Percentiles rank a stretch among this genome's conserved stretches.
Conservation (phyloP, 1,140 invertebrate species). For the Cryptotermes secundus region DNA sequence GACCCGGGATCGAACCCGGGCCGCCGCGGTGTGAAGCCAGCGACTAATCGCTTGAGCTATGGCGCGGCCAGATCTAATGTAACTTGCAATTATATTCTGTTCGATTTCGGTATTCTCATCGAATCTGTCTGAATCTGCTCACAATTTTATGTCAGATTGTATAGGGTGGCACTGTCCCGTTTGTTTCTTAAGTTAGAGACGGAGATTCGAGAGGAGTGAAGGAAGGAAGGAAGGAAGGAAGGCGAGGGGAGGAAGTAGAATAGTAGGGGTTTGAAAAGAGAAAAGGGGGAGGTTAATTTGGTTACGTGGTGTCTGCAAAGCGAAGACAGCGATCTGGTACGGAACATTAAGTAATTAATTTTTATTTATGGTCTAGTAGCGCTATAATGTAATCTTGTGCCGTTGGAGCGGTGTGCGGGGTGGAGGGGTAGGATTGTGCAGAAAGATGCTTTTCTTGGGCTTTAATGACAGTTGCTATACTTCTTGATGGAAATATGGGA, state of each 20-base stretch:
- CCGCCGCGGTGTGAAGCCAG: too few species aligned
- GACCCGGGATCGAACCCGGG: too few species aligned
- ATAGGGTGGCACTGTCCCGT: not conserved
- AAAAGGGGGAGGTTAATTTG: not conserved
- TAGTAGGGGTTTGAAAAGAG: not conserved
- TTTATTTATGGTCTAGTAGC: not conserved
- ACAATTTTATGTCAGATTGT: not conserved
- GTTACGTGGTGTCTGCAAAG: not conserved
- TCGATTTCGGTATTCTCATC: not conserved
- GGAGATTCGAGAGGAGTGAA: too few species aligned
- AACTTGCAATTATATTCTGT: not conserved
- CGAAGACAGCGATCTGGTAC: not conserved
- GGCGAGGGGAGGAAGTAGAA: not conserved
- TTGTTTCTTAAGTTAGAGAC: not conserved
- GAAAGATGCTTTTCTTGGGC: not conserved
- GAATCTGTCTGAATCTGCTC: not conserved
- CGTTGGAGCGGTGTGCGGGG: not conserved
- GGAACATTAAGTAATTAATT: slow-evolving; percentile 16
- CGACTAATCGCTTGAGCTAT: too few species aligned
- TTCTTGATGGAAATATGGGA: not conserved
- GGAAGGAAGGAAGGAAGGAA: not conserved
- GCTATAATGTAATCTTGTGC: not conserved
- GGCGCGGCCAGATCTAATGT: too few species aligned
- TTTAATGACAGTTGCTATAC: not conserved
- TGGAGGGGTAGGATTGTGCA: not conserved